Conservation (phyloP, 2,888 invertebrate species). For the Cheilosia urbana region DNA sequence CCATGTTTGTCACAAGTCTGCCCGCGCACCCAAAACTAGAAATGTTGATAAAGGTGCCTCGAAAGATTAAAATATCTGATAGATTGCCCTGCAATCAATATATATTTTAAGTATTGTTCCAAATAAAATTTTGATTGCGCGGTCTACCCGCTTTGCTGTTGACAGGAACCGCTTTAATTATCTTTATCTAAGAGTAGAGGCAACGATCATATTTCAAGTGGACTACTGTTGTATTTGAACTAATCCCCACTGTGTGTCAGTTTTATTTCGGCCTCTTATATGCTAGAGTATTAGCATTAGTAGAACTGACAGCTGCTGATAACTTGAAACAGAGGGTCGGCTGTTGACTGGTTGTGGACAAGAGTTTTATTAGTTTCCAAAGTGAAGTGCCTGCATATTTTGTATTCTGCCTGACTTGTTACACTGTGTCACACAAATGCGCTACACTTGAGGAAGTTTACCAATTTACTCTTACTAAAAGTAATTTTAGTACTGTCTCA, state of each 20-base stretch:
- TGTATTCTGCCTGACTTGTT: no score
- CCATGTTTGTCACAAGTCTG: neutral
- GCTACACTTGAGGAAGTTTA: no score
- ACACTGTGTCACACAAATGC: no score
- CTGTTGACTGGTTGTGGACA: no score
- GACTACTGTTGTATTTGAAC: neutral
- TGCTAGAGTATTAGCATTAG: neutral
- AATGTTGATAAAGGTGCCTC: neutral
- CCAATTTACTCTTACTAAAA: no score
- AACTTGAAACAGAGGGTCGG: neutral
- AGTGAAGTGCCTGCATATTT: no score
- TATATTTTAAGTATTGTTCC: neutral
- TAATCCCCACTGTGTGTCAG: neutral
- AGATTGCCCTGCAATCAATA: slow-evolving; percentile 5
- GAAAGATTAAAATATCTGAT: neutral
- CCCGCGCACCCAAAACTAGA: neutral
- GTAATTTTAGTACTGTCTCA: no score
- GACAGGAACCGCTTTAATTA: neutral
- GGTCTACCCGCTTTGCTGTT: slow-evolving; percentile 4
- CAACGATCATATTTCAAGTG: neutral
- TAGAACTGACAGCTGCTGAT: neutral
- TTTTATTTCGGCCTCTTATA: neutral
- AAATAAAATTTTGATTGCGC: neutral
- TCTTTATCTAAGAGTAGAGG: neutral
- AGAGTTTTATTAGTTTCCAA: no score